Base-by-base conservation (phyloP, 2,888 invertebrate species). In the Laspeyria flexula region DNA sequence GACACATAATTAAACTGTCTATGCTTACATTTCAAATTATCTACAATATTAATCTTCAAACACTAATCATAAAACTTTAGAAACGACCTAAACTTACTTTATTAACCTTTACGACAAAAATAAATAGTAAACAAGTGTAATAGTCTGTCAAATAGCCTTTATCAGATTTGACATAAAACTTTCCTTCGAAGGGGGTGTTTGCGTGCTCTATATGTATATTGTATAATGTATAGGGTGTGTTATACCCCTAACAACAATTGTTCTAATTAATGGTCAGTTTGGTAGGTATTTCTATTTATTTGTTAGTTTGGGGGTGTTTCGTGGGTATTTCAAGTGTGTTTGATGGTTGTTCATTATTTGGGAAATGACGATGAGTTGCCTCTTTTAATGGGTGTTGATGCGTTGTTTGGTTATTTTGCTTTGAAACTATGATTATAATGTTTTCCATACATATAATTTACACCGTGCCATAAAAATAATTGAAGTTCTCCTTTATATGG, bases 251-350 rank as follows among this genome's bases (percentile, higher is more conserved):
- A 76, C 77, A 81, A 87, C 88, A 89, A 88, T 88, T 77, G 83
- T 66, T 72, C 83, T 88, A 87, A 90, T 90, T 88, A 89, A 88
- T 82, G 77, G 79, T 75, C 79, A 79, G 77, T 84, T 81, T 77
- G 55, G 46, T 58, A 65, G 55, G 46, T 58, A 65, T 68, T 45
- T 62, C 54, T 80, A 75, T 81, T 81, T 80, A 73, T 79, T 79
- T 77, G 78, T 71, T 71, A 59, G 72, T 73, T 67, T 55, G 59
- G 61, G 67, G 70, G 61, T 62, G 55, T 65, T 3, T 57, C 64
- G 55, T 60, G 71, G 71, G 62, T 55, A 63, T 47, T 42, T 37
- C 33, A 43, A 49, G 29, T 51, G 52, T 55, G 59, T 44, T 56
- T 55, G 35, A 46, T 57, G 35, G 10, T 37, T 40, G 10, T 27